A percentile compares a stretch with the other conserved stretches of the same genome.
Evolutionary conservation across 1,140 invertebrate genomes (phyloP).

Genomic region (Brevipalpus yothersi): DNA sequence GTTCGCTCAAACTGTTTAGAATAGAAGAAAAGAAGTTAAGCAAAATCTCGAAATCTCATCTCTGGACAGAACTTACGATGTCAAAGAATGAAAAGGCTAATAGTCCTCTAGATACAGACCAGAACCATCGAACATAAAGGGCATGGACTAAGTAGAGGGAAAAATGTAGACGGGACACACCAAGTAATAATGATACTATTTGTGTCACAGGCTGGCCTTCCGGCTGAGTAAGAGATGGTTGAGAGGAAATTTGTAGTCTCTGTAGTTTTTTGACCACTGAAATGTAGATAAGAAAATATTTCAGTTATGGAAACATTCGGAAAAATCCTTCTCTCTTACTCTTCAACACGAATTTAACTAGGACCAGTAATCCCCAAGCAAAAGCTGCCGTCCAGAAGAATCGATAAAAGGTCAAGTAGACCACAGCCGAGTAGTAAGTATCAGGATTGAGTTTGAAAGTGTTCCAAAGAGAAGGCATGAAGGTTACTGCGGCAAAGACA

Average conservation of each 20-base stretch:
- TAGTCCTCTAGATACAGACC: not conserved
- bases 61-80: not conserved
- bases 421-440: not conserved
- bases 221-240: not conserved
- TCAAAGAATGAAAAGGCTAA: not conserved
- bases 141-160: not conserved
- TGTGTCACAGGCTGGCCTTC: not conserved
- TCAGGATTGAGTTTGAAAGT: not conserved
- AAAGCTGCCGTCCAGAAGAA: not conserved
- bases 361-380: not conserved
- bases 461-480: not conserved
- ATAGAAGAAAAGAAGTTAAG: not conserved
- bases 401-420: not conserved
- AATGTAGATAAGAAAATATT: not conserved
- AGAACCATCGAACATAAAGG: not conserved
- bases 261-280: not conserved
- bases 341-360: not conserved
- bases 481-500: not conserved
- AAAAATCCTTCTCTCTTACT: not conserved
- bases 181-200: not conserved
- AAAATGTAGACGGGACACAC: not conserved
- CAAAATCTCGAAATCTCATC: not conserved
- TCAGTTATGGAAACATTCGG: not conserved
- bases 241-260: not conserved
- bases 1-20: not conserved